Conservation (phyloP, 2,888 invertebrate species). For the Netelia melanura region DNA sequence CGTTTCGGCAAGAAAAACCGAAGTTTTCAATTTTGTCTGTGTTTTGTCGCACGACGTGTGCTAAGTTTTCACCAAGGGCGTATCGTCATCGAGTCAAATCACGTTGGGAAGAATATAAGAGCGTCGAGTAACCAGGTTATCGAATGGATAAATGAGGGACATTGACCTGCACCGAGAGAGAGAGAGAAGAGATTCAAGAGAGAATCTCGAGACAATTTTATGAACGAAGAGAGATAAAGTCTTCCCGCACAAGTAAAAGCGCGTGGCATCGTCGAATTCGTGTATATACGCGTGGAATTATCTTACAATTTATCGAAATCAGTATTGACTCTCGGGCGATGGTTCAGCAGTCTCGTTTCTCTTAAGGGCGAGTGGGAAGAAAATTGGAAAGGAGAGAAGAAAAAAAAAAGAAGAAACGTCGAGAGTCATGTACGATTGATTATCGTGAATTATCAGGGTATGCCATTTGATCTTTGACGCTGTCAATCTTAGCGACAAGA, state of each 20-base stretch:
- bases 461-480: slow-evolving; percentile 49
- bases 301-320: slow-evolving; percentile 51
- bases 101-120: slow-evolving; percentile 27
- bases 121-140: slow-evolving; percentile 55
- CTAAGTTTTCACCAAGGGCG: not conserved
- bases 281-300: slow-evolving; percentile 39
- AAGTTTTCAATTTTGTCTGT: not conserved
- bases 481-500: slow-evolving; percentile 26
- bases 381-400: slow-evolving; percentile 3
- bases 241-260: slow-evolving; percentile 8
- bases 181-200: slow-evolving; percentile 27
- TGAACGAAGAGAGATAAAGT: slow-evolving; percentile 36
- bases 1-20: not conserved
- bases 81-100: slow-evolving; percentile 29
- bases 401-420: slow-evolving; percentile 8
- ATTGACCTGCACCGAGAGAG: slow-evolving; percentile 60
- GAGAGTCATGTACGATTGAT: not conserved
- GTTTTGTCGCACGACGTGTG: not conserved
- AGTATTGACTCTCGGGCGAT: slow-evolving; percentile 1
- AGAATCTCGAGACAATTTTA: slow-evolving; percentile 30
- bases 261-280: slow-evolving; percentile 45
- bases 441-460: slow-evolving; percentile 17
- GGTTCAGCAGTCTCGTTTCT: slow-evolving; percentile 27
- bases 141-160: slow-evolving; percentile 57
- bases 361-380: not conserved